phyloP scores from a whole-genome alignment of 2,888 invertebrate genomes.

The Junonia oenone region DNA sequence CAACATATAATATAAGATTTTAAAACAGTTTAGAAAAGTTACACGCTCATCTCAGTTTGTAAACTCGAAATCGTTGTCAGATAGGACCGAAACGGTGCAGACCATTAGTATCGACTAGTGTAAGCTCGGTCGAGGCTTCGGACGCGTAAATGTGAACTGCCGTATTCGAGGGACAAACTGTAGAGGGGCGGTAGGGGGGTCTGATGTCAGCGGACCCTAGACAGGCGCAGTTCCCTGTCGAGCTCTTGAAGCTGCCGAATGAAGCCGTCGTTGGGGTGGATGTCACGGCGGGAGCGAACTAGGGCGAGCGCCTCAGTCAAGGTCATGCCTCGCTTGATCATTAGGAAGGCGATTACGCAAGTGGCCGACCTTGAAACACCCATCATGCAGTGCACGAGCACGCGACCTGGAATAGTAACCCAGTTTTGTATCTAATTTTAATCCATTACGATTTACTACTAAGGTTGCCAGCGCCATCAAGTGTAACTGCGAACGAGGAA shows the following conservation, averaged over 20 bases:
- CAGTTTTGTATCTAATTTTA: conserved; percentile 5
- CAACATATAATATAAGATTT: conserved; percentile 5
- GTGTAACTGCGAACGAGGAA: background rate
- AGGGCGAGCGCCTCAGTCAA: conserved; percentile 86
- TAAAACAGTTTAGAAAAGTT: conserved; percentile 15
- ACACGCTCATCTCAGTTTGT: conserved; percentile 12
- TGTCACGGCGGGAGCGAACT: conserved; percentile 84
- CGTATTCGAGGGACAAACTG: conserved; percentile 43
- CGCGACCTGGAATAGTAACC: conserved; percentile 80
- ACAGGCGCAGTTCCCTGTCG: conserved; percentile 79
- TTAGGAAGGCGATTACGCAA: conserved; percentile 88
- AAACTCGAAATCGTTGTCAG: conserved; percentile 11
- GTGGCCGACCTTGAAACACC: conserved; percentile 91
- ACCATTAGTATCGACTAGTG: conserved; percentile 36
- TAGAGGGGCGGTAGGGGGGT: conserved; percentile 48
- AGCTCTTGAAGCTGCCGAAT: conserved; percentile 86
- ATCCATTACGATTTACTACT: background rate
- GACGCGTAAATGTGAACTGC: conserved; percentile 45
- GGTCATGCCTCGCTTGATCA: conserved; percentile 87
- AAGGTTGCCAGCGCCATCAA: background rate
- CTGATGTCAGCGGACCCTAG: conserved; percentile 69
- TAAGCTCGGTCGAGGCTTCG: conserved; percentile 61
- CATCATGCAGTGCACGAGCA: conserved; percentile 89
- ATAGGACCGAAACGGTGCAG: background rate
- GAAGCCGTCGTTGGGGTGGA: conserved; percentile 90